phyloP scores from a whole-genome alignment of 1,140 invertebrate species.

The Drosophila lacertosa region DNA sequence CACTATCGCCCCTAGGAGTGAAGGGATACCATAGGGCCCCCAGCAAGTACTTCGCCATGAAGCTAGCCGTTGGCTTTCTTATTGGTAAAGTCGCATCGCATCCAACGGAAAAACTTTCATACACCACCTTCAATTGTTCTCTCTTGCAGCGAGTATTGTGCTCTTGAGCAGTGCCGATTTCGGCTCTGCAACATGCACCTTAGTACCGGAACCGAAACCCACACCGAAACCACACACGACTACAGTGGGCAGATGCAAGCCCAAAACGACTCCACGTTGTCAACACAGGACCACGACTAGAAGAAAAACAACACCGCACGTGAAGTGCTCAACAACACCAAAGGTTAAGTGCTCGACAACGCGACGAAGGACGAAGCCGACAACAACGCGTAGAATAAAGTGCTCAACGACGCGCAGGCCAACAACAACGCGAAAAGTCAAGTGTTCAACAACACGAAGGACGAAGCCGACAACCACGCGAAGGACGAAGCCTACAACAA shows the following conservation, averaged over 20 bases:
- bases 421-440: not conserved
- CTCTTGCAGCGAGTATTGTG: conserved; percentile 16
- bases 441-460: not conserved
- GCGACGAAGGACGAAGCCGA: not conserved
- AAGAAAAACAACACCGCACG: no score
- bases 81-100: conserved; percentile 11
- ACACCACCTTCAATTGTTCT: not conserved
- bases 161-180: conserved; percentile 2
- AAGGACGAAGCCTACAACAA: not conserved
- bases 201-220: not conserved
- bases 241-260: not conserved
- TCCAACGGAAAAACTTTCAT: not conserved
- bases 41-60: not conserved
- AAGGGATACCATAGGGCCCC: not conserved
- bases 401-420: not conserved
- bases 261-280: not conserved
- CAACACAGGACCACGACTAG: no score
- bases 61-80: conserved; percentile 10
- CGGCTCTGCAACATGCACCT: not conserved
- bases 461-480: not conserved
- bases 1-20: not conserved
- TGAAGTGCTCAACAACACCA: not conserved
- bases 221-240: not conserved
- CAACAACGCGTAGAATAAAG: not conserved
- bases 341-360: not conserved